phyloP scores from a whole-genome alignment of 2,113 vertebrate genomes.

The Lophius piscatorius region DNA sequence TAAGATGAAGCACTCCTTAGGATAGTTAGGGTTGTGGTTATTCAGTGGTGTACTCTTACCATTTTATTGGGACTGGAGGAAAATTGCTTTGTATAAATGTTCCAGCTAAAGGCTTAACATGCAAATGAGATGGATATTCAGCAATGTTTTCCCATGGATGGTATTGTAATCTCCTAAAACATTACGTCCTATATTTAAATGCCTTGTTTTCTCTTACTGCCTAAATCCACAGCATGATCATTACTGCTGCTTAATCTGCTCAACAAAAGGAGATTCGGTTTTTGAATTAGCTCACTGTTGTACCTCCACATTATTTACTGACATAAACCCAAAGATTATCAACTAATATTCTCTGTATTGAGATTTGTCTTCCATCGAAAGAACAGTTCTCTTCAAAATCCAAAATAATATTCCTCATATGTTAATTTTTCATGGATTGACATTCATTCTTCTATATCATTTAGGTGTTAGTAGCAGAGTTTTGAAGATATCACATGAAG shows the following conservation, averaged over 20 bases:
- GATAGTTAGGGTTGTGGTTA: constrained; percentile 28
- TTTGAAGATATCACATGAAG: too few species aligned
- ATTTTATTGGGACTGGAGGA: constrained; percentile 38
- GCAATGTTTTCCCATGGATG: constrained; percentile 35
- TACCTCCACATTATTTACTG: too few species aligned
- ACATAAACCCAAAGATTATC: too few species aligned
- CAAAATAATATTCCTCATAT: too few species aligned
- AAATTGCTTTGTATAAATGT: constrained; percentile 16
- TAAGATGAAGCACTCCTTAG: constrained; percentile 16
- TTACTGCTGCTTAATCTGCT: constrained; percentile 39
- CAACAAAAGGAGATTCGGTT: constrained; percentile 46
- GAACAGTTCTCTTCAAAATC: too few species aligned
- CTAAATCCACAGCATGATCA: constrained; percentile 31
- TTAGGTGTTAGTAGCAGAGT: too few species aligned
- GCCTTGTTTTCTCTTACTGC: constrained; percentile 29
- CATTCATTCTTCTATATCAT: too few species aligned
- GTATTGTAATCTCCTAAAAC: constrained; percentile 8
- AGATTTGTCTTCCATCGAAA: too few species aligned
- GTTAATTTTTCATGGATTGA: too few species aligned
- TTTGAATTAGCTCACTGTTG: constrained; percentile 48
- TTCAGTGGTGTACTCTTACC: constrained; percentile 38
- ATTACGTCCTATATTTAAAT: constrained; percentile 24
- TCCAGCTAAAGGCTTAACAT: constrained; percentile 19
- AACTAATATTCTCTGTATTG: too few species aligned
- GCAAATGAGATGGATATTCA: constrained; percentile 35